Base-by-base conservation (phyloP, 2,113 vertebrate species). In the Paradoxurus hermaphroditus region DNA sequence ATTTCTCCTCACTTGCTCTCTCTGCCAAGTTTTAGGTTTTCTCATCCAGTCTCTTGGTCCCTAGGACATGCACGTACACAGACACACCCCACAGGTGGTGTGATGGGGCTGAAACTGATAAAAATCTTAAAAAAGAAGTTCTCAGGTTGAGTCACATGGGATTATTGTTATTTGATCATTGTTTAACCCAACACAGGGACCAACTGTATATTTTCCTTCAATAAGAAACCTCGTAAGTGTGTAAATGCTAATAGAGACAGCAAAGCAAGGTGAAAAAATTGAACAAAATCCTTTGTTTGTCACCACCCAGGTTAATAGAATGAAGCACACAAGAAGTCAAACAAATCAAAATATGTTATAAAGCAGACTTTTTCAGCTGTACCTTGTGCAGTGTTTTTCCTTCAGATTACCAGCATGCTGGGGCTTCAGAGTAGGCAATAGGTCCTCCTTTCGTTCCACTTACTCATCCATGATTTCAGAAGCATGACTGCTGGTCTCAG, bases 401-500 rank as follows among this genome's bases (percentile, higher is more conserved):
- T 96, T 65, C 27, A 75, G 34, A 23, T 92, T 88, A 44, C 59
- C 49, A 86, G 34, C 82, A n/a, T 34, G 5, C 10, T 56, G 44
- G 16, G 44, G 9, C 5, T 91, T 88, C 51, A 81, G 49, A 79
- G 34, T 89, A 12, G 89, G 21, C 3, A 96, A 31, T 49, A 41
- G 21, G 4, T 91, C 15, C 46, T 91, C 15, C 46, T 65, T 91
- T 92, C 73, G 15, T 91, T 51, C 25, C 51, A 4, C 77, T 93
- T 63, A 53, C 41, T 91, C 67, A 67, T 44, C 87, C 46, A 62
- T 62, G 96, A 83, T 75, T 86, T 86, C 51, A 84, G 62, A 96
- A 79, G 25, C 15, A 59, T 79, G 44, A 49, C 15, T 78, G 21
- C 31, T 86, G 14, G 44, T 29, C 14, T 41, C 21, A 68, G 46